These are phyloP conservation scores for Premnoplex brunnescens DNA, from an alignment of 2,797 vertebrate genomes.

Conservation along the genomic window DNA sequence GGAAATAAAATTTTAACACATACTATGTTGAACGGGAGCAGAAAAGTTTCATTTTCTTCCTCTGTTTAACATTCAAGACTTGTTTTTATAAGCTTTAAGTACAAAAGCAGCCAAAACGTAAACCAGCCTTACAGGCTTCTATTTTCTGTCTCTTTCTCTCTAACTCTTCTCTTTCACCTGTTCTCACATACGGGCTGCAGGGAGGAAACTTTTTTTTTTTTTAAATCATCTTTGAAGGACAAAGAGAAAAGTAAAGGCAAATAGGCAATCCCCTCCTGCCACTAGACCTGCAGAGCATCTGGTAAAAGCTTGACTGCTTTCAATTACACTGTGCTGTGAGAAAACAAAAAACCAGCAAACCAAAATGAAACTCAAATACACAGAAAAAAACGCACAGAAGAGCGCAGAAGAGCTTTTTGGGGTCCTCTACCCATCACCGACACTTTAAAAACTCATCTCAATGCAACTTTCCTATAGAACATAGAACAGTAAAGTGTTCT, in stretches of 20 bases:
- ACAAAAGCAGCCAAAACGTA: not conserved
- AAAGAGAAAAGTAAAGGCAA: not conserved
- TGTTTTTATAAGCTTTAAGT: not conserved
- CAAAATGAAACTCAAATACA: not conserved
- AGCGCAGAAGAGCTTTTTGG: accelerated
- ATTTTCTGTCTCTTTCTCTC: not conserved
- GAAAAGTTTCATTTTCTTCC: not conserved
- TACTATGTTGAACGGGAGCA: not conserved
- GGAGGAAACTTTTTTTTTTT: not conserved
- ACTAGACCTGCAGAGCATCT: not conserved
- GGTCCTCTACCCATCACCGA: not conserved
- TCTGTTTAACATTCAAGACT: not conserved
- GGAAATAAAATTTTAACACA: not conserved
- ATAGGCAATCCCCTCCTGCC: not conserved
- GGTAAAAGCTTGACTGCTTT: not conserved
- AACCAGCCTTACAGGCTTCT: not conserved
- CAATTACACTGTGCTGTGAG: not conserved
- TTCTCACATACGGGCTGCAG: not conserved
- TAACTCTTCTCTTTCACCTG: not conserved
- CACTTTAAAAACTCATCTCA: not conserved
- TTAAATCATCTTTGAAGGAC: not conserved
- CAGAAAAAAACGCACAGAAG: not conserved
- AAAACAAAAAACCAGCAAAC: not conserved
- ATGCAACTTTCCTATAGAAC: not conserved
- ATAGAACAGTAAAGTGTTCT: not conserved